Conservation (phyloP, 2,888 invertebrate species). For the Drosophila phalerata region DNA sequence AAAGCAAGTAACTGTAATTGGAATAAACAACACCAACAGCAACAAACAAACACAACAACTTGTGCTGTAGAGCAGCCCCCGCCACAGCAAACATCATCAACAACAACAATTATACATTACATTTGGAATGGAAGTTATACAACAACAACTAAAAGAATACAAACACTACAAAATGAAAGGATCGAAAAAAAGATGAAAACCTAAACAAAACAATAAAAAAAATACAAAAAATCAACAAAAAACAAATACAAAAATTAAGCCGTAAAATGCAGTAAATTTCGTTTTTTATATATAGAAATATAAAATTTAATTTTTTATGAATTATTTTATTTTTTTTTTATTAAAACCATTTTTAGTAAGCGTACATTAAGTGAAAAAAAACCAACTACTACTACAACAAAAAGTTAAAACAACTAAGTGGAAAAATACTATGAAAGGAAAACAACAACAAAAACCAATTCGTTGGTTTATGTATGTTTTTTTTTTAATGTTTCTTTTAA, state of each 20-base stretch:
- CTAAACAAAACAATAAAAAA: constrained; percentile 22
- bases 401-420: constrained; percentile 22
- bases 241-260: constrained; percentile 36
- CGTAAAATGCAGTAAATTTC: constrained; percentile 60
- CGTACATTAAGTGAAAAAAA: constrained; percentile 64
- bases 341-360: constrained; percentile 63
- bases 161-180: constrained; percentile 16
- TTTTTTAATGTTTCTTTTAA: constrained; percentile 24
- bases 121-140: constrained; percentile 29
- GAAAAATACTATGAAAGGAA: constrained; percentile 13
- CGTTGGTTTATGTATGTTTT: constrained; percentile 28
- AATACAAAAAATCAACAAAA: constrained; percentile 18
- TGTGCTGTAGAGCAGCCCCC: constrained; percentile 27
- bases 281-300: constrained; percentile 69
- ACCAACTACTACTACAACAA: constrained; percentile 11
- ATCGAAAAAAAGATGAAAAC: constrained; percentile 17
- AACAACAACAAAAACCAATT: constrained; percentile 28
- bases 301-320: constrained; percentile 63
- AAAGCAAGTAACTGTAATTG: constrained; percentile 1
- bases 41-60: constrained; percentile 5
- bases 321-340: constrained; percentile 69
- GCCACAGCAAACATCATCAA: constrained; percentile 18
- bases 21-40: background rate
- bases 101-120: constrained; percentile 2
- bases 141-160: constrained; percentile 18